Base-by-base conservation (phyloP, 2,113 vertebrate species). In the Lutjanus erythropterus region DNA sequence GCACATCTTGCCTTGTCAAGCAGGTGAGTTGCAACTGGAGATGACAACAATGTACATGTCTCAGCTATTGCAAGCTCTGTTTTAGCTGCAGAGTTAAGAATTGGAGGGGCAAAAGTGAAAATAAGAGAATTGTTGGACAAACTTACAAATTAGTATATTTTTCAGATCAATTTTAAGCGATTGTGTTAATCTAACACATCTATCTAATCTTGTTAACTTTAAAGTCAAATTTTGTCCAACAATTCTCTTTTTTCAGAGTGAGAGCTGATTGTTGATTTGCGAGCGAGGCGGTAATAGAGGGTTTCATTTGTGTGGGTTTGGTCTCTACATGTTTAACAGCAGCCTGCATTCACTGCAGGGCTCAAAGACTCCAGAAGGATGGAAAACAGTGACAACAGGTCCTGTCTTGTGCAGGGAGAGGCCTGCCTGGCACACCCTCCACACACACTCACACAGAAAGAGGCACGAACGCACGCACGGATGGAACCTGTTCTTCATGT, bases 361-460 rank as follows among this genome's bases (percentile, higher is more conserved):
- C 83, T 88, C 72, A 75, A 80, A 79, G 62, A 68, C 74, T 78
- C 50, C 53, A 60, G 56, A 73, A 76, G 71, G 82, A 85, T 84
- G 78, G 46, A 75, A 86, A 75, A 60, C 52, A 59, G 49, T 6
- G 18, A 41, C 80, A 83, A 83, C 93, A 90, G 89, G 94, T 93
- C 81, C 66, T 47, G 78, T 91, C 94, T 92, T 91, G 92, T 87
- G 85, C 77, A 69, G 87, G 90, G 84, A 91, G 85, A 91, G 90
- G 89, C 91, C 80, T 49, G 59, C 58, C 62, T 44, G 87, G 74
- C 91, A 83, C 93, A 64, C 92, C 90, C 84, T 88, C 31, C 77
- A 52, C 60, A 58, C 67, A 60, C 42, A 12, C 75, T 29, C 71
- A 31, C 71, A 67, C 46, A 60, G 4, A 65, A 9, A 37, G 31